Evolutionary conservation across 2,797 vertebrate species (phyloP).

Genomic region (Pangasius sanitwongsei): DNA sequence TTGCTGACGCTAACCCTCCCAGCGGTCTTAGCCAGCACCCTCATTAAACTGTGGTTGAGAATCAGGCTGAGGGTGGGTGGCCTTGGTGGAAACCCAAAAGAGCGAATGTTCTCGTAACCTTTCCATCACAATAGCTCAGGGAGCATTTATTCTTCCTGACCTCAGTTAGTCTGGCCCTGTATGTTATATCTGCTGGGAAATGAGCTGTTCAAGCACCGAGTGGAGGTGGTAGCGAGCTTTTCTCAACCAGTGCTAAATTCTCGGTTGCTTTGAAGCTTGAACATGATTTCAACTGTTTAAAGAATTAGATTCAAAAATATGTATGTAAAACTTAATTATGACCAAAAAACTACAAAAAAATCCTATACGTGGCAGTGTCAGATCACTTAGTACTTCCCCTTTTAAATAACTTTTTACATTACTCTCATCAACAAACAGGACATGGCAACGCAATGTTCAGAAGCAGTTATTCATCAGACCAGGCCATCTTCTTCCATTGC

Average conservation of each 20-base stretch:
- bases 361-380: not conserved
- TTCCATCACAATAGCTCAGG: not conserved
- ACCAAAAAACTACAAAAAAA: not conserved
- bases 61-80: conserved; percentile 40
- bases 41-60: conserved; percentile 28
- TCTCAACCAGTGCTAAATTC: conserved; percentile 10
- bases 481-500: no score
- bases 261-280: conserved; percentile 5
- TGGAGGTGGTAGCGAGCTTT: not conserved
- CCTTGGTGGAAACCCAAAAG: conserved; percentile 43
- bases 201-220: not conserved
- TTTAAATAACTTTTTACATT: not conserved
- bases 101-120: conserved; percentile 13
- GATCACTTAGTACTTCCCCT: not conserved
- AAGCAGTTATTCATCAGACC: no score
- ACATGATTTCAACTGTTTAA: not conserved
- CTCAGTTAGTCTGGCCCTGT: conserved; percentile 2
- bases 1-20: conserved; percentile 7
- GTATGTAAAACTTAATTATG: not conserved
- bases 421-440: not conserved
- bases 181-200: conserved; percentile 18
- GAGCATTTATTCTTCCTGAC: conserved; percentile 18
- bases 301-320: not conserved
- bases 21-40: conserved; percentile 20
- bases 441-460: not conserved